Evolutionary conservation across 2,113 vertebrate species (phyloP), one percentile per base, ranked within the genome.

Genomic region (Chitala chitala): DNA sequence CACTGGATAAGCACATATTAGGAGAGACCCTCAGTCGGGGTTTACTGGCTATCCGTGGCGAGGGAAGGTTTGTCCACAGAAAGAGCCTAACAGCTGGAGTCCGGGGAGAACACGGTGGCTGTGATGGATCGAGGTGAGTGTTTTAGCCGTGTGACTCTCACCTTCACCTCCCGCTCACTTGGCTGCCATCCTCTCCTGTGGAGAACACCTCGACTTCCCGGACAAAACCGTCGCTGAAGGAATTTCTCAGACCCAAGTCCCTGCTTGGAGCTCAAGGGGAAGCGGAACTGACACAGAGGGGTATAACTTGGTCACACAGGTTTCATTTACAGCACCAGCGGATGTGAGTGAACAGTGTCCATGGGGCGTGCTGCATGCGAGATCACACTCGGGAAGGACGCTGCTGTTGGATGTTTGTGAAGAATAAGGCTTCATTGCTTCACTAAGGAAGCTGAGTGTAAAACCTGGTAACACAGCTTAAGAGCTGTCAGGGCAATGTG

Each of bases 31-130:
- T 85, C 82, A 82, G 82, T 83, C 82, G 72, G 81, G 82, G 88
- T 89, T 90, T 87, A 88, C 87, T 87, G 86, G 86, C 87, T 84
- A 89, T 90, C 88, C 86, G 84, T 85, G 88, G 84, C 84, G 86
- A 86, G 88, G 84, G 85, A 85, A 86, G 81, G 84, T 73, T 80
- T 84, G 82, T 86, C 79, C 85, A 83, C 82, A 78, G 81, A 85
- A 86, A 86, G 86, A 81, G 84, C 73, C 74, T 85, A 86, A 84
- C 86, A 83, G 82, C 77, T 76, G 71, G 81, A 85, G 82, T 82
- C 75, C 80, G 84, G 83, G 84, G 86, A 88, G 84, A 84, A 87
- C 86, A 87, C 86, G 83, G 81, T 78, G 79, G 84, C 82, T 81
- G 79, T 88, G 87, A 90, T 88, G 87, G 84, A 88, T 88, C 69